Conservation (phyloP, 2,888 invertebrate species). For the Orthonevra nobilis region DNA sequence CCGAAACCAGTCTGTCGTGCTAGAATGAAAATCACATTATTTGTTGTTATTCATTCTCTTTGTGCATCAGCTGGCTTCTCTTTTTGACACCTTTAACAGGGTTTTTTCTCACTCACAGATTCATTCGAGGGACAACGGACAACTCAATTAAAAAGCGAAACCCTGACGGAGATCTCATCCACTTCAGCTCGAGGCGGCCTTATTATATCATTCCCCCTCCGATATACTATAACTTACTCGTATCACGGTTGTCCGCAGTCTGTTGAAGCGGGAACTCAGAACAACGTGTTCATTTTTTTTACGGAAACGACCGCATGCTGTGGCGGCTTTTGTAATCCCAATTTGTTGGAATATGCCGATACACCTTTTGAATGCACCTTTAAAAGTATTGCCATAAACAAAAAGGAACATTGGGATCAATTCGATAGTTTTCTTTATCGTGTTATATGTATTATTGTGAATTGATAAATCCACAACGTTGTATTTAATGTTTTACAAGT, state of each 20-base stretch:
- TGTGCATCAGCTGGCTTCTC: conserved; percentile 45
- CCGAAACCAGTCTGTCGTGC: conserved; percentile 15
- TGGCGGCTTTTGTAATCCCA: conserved; percentile 56
- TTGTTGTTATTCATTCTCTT: conserved; percentile 59
- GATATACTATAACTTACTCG: no score
- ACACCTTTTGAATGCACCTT: conserved; percentile 38
- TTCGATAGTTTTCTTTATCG: conserved; percentile 47
- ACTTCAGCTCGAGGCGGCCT: conserved; percentile 48
- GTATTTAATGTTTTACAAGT: conserved; percentile 66
- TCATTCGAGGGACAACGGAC: conserved; percentile 57
- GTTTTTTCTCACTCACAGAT: conserved; percentile 51
- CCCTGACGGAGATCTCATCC: conserved; percentile 30
- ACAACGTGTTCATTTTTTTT: conserved; percentile 55
- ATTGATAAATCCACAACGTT: conserved; percentile 10
- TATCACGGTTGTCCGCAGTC: no score
- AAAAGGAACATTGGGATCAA: conserved; percentile 38
- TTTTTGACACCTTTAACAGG: conserved; percentile 59
- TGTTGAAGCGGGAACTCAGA: conserved; percentile 33
- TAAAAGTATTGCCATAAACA: conserved; percentile 19
- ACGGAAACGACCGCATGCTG: conserved; percentile 57
- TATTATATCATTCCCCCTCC: conserved; percentile 19
- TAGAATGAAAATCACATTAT: conserved; percentile 65
- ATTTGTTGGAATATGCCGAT: conserved; percentile 55
- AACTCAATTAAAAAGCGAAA: conserved; percentile 63
- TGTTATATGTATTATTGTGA: conserved; percentile 21